A percentile compares a stretch with the other conserved stretches of the same genome.
Conservation (phyloP, 2,797 vertebrate species). For the Helarctos malayanus region DNA sequence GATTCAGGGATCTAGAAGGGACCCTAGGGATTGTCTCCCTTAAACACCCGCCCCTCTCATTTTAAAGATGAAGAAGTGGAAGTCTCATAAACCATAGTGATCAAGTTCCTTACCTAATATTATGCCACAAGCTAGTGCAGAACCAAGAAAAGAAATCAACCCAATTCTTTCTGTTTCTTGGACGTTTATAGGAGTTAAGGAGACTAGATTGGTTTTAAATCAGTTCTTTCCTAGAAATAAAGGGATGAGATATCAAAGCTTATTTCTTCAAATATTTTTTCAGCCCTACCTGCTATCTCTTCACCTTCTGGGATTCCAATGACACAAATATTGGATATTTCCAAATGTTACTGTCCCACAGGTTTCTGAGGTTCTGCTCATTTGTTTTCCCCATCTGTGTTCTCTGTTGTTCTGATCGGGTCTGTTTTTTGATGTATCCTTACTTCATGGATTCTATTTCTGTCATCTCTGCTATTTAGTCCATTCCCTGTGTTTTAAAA, state of each 20-base stretch:
- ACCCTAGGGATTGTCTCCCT: not conserved
- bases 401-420: not conserved
- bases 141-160: not conserved
- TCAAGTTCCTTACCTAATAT: not conserved
- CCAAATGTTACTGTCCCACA: not conserved
- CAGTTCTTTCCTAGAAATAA: not conserved
- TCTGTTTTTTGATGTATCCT: not conserved
- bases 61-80: slow-evolving; percentile 7
- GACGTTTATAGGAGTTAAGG: not conserved
- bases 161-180: not conserved
- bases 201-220: not conserved
- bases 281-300: not conserved
- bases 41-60: not conserved
- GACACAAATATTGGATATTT: not conserved
- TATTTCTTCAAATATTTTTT: not conserved
- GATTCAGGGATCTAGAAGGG: not conserved
- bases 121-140: not conserved
- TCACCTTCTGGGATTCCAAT: not conserved
- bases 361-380: not conserved
- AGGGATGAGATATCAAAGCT: not conserved
- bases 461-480: not conserved
- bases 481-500: not conserved
- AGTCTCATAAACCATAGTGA: not conserved
- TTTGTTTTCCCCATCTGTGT: not conserved
- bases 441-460: not conserved